phyloP scores from a whole-genome alignment of 2,888 invertebrate genomes.

The Lasioglossum figueresi region DNA sequence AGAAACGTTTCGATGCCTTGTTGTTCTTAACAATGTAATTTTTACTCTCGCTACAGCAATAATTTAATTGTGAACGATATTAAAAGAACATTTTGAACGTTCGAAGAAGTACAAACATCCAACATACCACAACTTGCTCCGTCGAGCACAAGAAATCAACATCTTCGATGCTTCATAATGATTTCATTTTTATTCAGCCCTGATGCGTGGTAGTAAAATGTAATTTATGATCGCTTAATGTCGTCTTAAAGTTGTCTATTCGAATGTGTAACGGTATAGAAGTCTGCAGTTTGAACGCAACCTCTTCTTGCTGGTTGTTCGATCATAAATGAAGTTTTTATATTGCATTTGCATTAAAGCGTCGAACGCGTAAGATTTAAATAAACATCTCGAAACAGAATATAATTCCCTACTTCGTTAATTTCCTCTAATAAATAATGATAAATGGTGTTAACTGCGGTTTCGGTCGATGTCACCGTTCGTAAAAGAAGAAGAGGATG shows the following conservation, averaged over 20 bases:
- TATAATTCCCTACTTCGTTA: not conserved
- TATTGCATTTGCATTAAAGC: not conserved
- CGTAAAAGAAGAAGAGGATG: not conserved
- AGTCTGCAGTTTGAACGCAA: not conserved
- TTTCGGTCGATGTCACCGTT: not conserved
- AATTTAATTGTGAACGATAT: no score
- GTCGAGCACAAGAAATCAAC: not conserved
- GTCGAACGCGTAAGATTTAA: not conserved
- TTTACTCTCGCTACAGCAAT: not conserved
- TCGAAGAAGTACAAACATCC: not conserved
- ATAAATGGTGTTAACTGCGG: not conserved
- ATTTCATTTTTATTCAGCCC: not conserved
- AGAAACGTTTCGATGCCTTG: not conserved
- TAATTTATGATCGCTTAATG: not conserved
- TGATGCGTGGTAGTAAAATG: not conserved
- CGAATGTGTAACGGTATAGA: not conserved
- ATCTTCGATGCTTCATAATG: not conserved
- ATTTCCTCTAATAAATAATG: not conserved
- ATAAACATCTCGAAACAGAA: not conserved
- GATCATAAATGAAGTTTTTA: not conserved
- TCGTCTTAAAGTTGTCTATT: not conserved
- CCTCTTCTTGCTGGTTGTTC: not conserved
- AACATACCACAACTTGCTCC: not conserved
- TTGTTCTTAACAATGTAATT: not conserved
- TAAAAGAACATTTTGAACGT: not conserved